Base-by-base conservation (phyloP, 1,140 invertebrate genomes). In the Drosophila ironensis region DNA sequence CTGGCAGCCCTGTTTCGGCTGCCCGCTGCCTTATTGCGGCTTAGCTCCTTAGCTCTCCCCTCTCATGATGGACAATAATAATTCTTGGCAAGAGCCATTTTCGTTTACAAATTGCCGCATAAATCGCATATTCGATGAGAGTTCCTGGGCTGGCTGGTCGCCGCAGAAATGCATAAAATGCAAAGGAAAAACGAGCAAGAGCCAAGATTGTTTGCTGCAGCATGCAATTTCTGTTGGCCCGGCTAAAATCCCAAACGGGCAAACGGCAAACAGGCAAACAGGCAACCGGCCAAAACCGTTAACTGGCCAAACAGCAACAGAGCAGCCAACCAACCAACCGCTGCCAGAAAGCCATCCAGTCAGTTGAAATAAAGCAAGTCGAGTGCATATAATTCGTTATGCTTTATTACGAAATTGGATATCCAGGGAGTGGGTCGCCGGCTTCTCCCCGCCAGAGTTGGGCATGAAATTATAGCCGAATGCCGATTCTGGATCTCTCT, bases 351-450 rank as follows among this genome's bases (percentile, higher is more conserved):
- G 67, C 19, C 12, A 54, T 11, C 12, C 24, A 77, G 46, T 54
- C 63, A 64, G 57, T 60, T 60, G 69, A 86, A 86, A 87, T 87
- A 86, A 86, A 87, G 44, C 80, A 84, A 84, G 80, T 84, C 80
- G 80, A 87, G 81, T 87, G 80, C 81, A 86, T 84, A 87, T 84
- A 87, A 86, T 86, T 86, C 80, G 80, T 87, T 86, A 86, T 86
- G 80, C 81, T 86, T 86, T 86, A 86, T 86, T 86, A 86, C 75
- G 80, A 86, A 86, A 86, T 86, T 86, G 80, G 80, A 86, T 86
- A 86, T 87, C 56, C 80, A 84, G 67, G 67, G 80, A 74, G 73
- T 75, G 54, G 50, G 42, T 60, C 52, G 56, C 19, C 48, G 54
- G 37, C 41, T 51, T 60, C 41, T 33, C 56, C 60, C 40, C n/a